phyloP scores from a whole-genome alignment of 2,113 vertebrate genomes.

The Stercorarius parasiticus region DNA sequence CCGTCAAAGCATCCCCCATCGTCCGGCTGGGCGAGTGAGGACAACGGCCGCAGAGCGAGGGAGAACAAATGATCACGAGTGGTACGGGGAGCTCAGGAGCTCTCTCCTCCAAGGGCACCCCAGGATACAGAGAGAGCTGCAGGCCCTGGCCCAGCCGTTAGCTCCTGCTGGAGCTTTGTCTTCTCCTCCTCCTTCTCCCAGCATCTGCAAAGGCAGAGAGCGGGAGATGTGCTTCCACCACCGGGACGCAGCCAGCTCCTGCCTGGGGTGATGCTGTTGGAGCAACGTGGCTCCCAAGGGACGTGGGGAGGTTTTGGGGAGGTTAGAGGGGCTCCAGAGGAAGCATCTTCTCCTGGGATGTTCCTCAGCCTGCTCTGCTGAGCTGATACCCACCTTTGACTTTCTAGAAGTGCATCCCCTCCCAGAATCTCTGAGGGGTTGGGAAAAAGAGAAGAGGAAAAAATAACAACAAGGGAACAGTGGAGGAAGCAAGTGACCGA shows the following conservation, averaged over 20 bases:
- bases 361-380: not conserved
- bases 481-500: not conserved
- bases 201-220: not conserved
- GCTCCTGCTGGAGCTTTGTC: not conserved
- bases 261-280: not conserved
- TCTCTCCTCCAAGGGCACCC: not conserved
- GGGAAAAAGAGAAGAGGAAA: not conserved
- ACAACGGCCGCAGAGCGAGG: accelerated
- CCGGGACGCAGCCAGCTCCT: not conserved
- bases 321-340: not conserved
- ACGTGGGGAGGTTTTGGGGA: not conserved
- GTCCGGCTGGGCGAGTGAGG: not conserved
- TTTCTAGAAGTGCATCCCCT: not conserved
- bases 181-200: not conserved
- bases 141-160: not conserved
- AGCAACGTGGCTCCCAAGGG: not conserved
- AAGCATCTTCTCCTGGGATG: not conserved
- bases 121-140: not conserved
- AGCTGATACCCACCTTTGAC: not conserved
- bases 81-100: not conserved
- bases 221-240: not conserved
- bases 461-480: accelerated
- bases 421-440: accelerated
- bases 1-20: not conserved
- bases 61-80: not conserved